Conservation (phyloP, 1,140 invertebrate genomes). For the Hestina assimilis region DNA sequence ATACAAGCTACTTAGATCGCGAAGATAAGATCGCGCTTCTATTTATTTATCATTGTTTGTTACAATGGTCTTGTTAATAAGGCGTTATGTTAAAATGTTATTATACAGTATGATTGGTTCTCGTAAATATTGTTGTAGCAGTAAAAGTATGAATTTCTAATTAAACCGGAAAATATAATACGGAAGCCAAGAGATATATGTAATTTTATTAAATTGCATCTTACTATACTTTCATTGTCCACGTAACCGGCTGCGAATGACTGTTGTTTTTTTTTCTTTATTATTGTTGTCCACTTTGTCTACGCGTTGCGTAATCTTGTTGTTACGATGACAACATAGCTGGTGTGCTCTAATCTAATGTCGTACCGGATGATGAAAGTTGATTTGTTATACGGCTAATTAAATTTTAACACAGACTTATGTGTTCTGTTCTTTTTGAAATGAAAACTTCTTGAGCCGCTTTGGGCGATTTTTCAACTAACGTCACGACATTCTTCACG, state of each 20-base stretch:
- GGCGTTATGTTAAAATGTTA: too few relatives aligned
- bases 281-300: slow-evolving; percentile 21
- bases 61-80: too few relatives aligned
- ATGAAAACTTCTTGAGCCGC: too few relatives aligned
- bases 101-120: neutral
- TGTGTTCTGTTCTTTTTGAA: too few relatives aligned
- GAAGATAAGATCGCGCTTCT: too few relatives aligned
- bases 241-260: slow-evolving; percentile 25
- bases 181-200: slow-evolving; percentile 5
- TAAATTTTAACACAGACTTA: too few relatives aligned
- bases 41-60: too few relatives aligned
- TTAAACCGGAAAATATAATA: neutral
- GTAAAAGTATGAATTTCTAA: too few relatives aligned
- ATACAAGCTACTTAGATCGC: too few relatives aligned
- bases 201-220: slow-evolving; percentile 37
- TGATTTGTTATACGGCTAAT: neutral
- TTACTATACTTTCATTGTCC: slow-evolving; percentile 35
- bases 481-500: too few relatives aligned
- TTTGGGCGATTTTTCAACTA: too few relatives aligned
- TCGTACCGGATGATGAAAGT: neutral
- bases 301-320: slow-evolving; percentile 31
- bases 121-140: too few relatives aligned
- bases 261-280: slow-evolving; percentile 24
- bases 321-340: slow-evolving; percentile 31
- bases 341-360: neutral